phyloP scores from a whole-genome alignment of 2,113 vertebrate species.

The Hydrolagus affinis region DNA sequence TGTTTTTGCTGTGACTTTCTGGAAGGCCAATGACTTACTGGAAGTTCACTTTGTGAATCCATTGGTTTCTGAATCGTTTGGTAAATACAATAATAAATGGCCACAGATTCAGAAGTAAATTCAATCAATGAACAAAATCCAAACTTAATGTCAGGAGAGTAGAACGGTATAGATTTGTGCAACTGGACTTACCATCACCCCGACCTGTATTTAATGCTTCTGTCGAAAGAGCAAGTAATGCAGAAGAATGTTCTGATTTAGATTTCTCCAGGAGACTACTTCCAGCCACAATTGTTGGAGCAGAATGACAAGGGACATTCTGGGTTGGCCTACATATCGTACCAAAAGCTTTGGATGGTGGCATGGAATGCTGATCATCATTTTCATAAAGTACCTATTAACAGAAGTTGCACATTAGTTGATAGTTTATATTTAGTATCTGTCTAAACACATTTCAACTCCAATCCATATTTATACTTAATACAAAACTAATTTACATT shows the following conservation, averaged over 20 bases:
- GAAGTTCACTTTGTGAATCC: too few species aligned
- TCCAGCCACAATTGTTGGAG: not conserved
- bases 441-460: not conserved
- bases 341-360: conserved; percentile 15
- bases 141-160: not conserved
- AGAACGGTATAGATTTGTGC: not conserved
- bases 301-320: not conserved
- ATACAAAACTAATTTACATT: not conserved
- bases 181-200: not conserved
- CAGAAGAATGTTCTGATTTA: not conserved
- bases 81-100: too few species aligned
- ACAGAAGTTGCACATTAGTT: too few species aligned
- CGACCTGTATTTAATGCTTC: not conserved
- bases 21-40: too few species aligned
- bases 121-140: not conserved
- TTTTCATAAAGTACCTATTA: not conserved
- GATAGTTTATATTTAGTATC: not conserved
- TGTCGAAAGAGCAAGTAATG: not conserved
- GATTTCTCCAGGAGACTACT: not conserved
- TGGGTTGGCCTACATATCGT: not conserved
- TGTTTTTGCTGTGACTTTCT: too few species aligned
- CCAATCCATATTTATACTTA: not conserved
- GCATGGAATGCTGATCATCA: not conserved
- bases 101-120: too few species aligned
- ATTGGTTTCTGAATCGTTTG: too few species aligned